Percentiles rank a stretch among this genome's conserved stretches.
These are phyloP conservation scores for Rhadinocentrus ornatus DNA, from an alignment of 2,797 vertebrate species.

Conservation along the genomic window DNA sequence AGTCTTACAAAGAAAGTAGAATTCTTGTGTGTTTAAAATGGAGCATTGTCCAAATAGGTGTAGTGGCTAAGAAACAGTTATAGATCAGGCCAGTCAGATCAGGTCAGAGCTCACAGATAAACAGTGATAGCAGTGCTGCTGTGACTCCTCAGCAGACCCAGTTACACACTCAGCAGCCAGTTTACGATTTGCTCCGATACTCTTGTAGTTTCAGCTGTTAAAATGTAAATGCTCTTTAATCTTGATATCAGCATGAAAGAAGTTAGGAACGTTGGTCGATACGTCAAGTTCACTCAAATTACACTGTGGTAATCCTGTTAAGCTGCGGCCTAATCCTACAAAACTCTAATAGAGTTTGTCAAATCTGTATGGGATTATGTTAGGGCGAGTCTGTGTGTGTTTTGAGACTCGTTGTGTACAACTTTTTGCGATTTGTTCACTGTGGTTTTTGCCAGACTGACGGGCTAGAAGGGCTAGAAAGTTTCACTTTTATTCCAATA, in stretches of 20 bases:
- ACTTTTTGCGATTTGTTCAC: slow-evolving; percentile 27
- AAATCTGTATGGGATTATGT: slow-evolving; percentile 60
- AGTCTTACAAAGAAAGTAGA: not conserved
- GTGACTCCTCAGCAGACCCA: slow-evolving; percentile 21
- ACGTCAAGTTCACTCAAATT: slow-evolving; percentile 55
- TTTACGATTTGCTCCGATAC: not conserved
- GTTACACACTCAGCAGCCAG: not conserved
- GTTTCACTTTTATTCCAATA: not conserved
- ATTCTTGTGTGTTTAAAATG: not conserved
- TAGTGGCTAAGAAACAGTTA: not conserved
- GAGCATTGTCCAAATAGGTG: not conserved
- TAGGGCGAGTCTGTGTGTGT: slow-evolving; percentile 13
- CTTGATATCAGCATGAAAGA: slow-evolving; percentile 1
- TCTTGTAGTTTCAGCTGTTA: not conserved
- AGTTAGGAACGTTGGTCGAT: slow-evolving; percentile 7
- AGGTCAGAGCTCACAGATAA: slow-evolving; percentile 31
- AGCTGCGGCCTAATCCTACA: slow-evolving; percentile 62
- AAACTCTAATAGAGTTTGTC: slow-evolving; percentile 72
- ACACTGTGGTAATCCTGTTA: slow-evolving; percentile 69
- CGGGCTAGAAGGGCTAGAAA: not conserved
- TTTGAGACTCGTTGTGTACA: slow-evolving; percentile 12
- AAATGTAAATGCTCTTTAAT: not conserved
- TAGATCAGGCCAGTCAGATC: slow-evolving; percentile 12
- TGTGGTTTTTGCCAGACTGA: slow-evolving; percentile 14
- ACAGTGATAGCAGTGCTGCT: slow-evolving; percentile 1